Conservation (phyloP, 1,140 invertebrate genomes). For the Euura saliciscinereae region DNA sequence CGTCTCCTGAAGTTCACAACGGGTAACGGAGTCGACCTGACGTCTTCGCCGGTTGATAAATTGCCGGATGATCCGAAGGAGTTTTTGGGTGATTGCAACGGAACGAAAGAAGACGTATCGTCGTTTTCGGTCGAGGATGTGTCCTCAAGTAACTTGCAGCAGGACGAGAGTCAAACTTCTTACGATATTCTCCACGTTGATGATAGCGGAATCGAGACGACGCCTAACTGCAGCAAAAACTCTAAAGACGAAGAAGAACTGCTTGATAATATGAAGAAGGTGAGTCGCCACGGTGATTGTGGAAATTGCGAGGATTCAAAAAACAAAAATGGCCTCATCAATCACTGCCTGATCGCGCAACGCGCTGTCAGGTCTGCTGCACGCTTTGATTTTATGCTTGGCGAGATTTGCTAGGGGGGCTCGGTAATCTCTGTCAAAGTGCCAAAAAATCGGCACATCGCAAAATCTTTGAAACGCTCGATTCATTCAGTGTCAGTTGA, state of each 20-base stretch:
- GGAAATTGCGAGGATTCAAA: conserved; percentile 4
- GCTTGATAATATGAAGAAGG: conserved; percentile 23
- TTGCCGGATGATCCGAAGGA: conserved; percentile 1
- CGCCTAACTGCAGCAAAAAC: conserved; percentile 22
- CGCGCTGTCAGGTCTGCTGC: neutral
- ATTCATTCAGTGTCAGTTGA: too few relatives aligned
- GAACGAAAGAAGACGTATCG: conserved; percentile 18
- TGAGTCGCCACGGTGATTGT: conserved; percentile 26
- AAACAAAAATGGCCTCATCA: neutral
- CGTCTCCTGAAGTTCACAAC: conserved; percentile 4
- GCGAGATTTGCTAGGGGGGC: conserved; percentile 6
- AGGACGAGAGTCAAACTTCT: conserved; percentile 13
- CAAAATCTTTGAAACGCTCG: too few relatives aligned
- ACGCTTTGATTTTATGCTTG: neutral
- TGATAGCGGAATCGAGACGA: conserved; percentile 40
- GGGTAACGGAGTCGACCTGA: conserved; percentile 2
- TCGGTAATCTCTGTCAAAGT: too few relatives aligned
- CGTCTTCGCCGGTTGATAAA: conserved; percentile 24
- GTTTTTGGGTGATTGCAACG: conserved; percentile 7
- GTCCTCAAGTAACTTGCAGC: neutral
- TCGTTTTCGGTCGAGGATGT: neutral
- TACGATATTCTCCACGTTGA: conserved; percentile 23
- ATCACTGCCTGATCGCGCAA: conserved; percentile 2
- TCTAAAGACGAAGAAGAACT: conserved; percentile 23
- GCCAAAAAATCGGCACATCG: too few relatives aligned